These are phyloP conservation scores for Tupaia tana DNA, from an alignment of 2,113 vertebrate genomes.

Conservation along the genomic window DNA sequence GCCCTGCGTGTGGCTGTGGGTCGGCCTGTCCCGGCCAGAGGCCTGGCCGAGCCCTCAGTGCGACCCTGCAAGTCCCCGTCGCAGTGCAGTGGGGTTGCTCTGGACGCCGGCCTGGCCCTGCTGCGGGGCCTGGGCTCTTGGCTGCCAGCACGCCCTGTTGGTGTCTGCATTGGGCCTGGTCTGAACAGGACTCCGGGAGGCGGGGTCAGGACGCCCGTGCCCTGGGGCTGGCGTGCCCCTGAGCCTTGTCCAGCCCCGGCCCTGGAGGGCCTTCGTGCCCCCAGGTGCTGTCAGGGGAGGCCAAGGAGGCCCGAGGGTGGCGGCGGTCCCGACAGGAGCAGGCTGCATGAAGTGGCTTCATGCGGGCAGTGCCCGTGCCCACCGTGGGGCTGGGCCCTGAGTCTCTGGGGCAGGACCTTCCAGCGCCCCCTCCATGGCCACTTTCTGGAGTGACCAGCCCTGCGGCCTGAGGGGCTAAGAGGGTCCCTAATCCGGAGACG, in stretches of 20 bases:
- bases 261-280: background rate
- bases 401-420: too few species aligned
- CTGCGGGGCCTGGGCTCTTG: background rate
- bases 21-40: fast-evolving
- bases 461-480: background rate
- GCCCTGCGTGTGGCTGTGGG: background rate
- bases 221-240: background rate
- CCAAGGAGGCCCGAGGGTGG: background rate
- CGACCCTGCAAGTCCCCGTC: too few species aligned
- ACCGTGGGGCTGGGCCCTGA: too few species aligned
- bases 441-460: background rate
- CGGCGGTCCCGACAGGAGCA: too few species aligned
- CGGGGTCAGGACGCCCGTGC: background rate
- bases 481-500: too few species aligned
- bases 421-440: fast-evolving
- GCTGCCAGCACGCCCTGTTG: too few species aligned
- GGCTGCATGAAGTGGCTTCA: too few species aligned
- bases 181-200: background rate
- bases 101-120: background rate
- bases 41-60: background rate
- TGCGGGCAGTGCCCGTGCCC: too few species aligned
- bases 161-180: background rate
- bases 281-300: fast-evolving
- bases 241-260: background rate
- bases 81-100: background rate